Base-by-base conservation (phyloP, 1,140 invertebrate genomes). In the Eciton burchellii region DNA sequence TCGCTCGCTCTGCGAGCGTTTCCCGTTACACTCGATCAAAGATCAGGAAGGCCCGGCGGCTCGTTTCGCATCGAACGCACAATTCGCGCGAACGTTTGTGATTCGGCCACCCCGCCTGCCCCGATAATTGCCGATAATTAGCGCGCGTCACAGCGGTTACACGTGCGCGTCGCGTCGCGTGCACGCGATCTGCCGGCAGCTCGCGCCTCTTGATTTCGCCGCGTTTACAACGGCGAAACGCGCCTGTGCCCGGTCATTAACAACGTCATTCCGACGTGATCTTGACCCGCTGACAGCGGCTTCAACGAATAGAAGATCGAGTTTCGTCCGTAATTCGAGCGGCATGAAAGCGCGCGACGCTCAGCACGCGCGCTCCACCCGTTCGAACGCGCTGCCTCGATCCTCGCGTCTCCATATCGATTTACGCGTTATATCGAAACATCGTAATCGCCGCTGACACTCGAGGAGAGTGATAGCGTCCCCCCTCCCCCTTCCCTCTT, bases 281-380 rank as follows among this genome's bases (percentile, higher is more conserved):
- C 84, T 85, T 85, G 84, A 83, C 84, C 81, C 66, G 63, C 45
- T 85, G 65, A 66, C 72, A 47, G 43, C 29, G 71, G 16, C 43
- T 21, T 6, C 21, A 43, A 68, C 45, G 56, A 79, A 66, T 29
- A 60, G 45, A 57, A 76, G 54, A 56, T 83, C 62, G 60, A 65
- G 62, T 82, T 84, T 74, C 45, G 24, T 52, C 70, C 49, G 71
- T 60, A 73, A 84, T 82, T 76, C 14, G 45, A 76, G 29, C 11
- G 49, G 21, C 24, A 41, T 70, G 49, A 43, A 70, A 54, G 29
- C n/a, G 26, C 41, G 8, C 0, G 19, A 19, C 3, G 43, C 65
- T 45, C 29, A 24, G 54, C 63, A 19, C 52, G 26, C 19, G 26
- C 9, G 29, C 19, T 63, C 14, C 16, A 35, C 24, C 14, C 1